phyloP scores from a whole-genome alignment of 92 coral and sea anemone genomes.

The Heliopora coerulea region DNA sequence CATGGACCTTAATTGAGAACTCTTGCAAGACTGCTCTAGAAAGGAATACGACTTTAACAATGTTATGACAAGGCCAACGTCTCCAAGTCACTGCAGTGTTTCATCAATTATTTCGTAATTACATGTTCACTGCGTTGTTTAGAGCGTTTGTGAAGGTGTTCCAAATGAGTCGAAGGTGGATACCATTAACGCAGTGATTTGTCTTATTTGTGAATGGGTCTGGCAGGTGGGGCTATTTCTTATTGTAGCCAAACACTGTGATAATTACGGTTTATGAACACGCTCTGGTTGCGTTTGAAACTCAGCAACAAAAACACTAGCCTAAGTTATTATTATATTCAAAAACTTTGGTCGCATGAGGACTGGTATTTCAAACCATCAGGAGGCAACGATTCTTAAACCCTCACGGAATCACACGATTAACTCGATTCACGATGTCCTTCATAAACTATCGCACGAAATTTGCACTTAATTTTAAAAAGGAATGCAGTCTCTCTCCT shows the following conservation, averaged over 20 bases:
- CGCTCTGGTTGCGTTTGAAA: neutral
- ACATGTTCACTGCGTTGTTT: neutral
- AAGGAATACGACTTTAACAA: neutral
- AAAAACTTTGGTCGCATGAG: neutral
- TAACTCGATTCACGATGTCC: neutral
- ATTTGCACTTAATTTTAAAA: neutral
- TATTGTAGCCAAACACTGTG: neutral
- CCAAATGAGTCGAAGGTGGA: constrained; percentile 2
- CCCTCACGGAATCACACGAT: no score
- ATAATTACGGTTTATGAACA: neutral
- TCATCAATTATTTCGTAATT: neutral
- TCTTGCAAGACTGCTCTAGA: constrained; percentile 15
- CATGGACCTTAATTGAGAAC: constrained; percentile 22
- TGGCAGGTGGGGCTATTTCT: constrained; percentile 15
- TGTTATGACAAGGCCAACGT: neutral
- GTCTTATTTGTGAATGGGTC: neutral
- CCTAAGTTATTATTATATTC: neutral
- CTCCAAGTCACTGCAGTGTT: neutral
- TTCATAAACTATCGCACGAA: constrained; percentile 23
- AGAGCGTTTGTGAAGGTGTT: constrained; percentile 30
- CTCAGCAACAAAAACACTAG: neutral
- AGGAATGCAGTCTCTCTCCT: neutral
- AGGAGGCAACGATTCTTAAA: no score
- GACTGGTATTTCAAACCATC: no score
- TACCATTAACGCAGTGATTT: neutral